A percentile compares a stretch with the other conserved stretches of the same genome.
Evolutionary conservation across 2,888 invertebrate genomes (phyloP).

Genomic region (Torymus texanus): DNA sequence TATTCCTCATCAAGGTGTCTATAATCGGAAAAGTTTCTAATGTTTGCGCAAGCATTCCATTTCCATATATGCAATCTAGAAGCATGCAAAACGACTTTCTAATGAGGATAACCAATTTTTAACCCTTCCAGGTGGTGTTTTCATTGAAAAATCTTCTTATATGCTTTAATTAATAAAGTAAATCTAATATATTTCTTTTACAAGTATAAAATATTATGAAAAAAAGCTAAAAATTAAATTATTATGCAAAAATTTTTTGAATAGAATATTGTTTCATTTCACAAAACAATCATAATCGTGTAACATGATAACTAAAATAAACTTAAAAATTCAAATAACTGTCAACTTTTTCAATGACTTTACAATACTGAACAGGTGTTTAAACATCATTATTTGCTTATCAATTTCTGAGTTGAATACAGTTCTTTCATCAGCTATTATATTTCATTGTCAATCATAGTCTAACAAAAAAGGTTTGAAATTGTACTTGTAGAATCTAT

Average conservation of each 20-base stretch:
- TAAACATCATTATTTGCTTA: too few relatives aligned
- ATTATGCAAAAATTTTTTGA: neutral
- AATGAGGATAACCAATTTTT: conserved; percentile 32
- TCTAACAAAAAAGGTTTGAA: too few relatives aligned
- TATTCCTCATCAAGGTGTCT: neutral
- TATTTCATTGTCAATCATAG: too few relatives aligned
- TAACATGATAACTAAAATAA: too few relatives aligned
- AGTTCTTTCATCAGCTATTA: too few relatives aligned
- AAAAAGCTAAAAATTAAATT: neutral
- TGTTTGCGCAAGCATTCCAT: conserved; percentile 47
- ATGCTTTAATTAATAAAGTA: neutral
- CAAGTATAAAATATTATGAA: neutral
- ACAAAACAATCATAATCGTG: too few relatives aligned
- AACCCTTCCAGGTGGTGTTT: conserved; percentile 9
- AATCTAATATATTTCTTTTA: conserved; percentile 1
- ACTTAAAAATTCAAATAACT: too few relatives aligned
- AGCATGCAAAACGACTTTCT: conserved; percentile 43
- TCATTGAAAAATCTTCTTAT: neutral
- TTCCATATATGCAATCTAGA: conserved; percentile 41
- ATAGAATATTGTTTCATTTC: too few relatives aligned
- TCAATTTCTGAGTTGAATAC: too few relatives aligned
- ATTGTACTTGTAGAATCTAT: too few relatives aligned
- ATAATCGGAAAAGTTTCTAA: conserved; percentile 50
- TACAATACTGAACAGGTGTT: neutral
- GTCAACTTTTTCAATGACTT: neutral